These are phyloP conservation scores for Ditula angustiorana DNA, from an alignment of 2,888 invertebrate genomes.

Conservation along the genomic window DNA sequence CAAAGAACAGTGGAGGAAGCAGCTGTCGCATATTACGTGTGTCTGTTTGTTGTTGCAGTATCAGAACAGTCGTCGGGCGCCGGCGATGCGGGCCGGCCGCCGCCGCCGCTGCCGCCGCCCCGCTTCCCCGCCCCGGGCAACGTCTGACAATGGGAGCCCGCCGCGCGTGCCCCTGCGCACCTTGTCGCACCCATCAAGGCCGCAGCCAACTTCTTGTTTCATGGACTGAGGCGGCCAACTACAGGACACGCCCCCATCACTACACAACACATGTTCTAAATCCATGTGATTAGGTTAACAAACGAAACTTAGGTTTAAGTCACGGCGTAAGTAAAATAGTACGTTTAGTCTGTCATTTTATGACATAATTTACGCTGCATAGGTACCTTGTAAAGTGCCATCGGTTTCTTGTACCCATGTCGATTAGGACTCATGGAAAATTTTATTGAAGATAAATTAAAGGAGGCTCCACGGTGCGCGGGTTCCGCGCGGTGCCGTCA, in stretches of 20 bases:
- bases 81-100: slow-evolving; percentile 90
- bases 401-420: slow-evolving; percentile 79
- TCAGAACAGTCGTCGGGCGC: slow-evolving; percentile 94
- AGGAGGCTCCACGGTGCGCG: slow-evolving; percentile 38
- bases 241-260: slow-evolving; percentile 77
- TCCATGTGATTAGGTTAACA: slow-evolving; percentile 82
- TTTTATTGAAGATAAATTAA: slow-evolving; percentile 53
- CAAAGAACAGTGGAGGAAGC: too few species aligned
- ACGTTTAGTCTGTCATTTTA: slow-evolving; percentile 82
- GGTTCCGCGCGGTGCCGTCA: background rate
- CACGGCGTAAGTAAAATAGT: slow-evolving; percentile 80
- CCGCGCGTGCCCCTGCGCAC: slow-evolving; percentile 87
- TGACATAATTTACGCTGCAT: slow-evolving; percentile 79
- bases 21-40: too few species aligned
- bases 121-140: slow-evolving; percentile 90
- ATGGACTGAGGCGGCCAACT: slow-evolving; percentile 86
- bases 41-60: slow-evolving; percentile 86
- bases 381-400: slow-evolving; percentile 78
- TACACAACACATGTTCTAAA: slow-evolving; percentile 86
- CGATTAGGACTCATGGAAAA: slow-evolving; percentile 67
- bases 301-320: slow-evolving; percentile 77
- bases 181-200: slow-evolving; percentile 87
- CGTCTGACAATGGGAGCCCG: slow-evolving; percentile 92
- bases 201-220: slow-evolving; percentile 88
- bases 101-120: slow-evolving; percentile 93